Evolutionary conservation across 2,113 vertebrate species (phyloP).

Genomic region (Benitochromis conjunctus): DNA sequence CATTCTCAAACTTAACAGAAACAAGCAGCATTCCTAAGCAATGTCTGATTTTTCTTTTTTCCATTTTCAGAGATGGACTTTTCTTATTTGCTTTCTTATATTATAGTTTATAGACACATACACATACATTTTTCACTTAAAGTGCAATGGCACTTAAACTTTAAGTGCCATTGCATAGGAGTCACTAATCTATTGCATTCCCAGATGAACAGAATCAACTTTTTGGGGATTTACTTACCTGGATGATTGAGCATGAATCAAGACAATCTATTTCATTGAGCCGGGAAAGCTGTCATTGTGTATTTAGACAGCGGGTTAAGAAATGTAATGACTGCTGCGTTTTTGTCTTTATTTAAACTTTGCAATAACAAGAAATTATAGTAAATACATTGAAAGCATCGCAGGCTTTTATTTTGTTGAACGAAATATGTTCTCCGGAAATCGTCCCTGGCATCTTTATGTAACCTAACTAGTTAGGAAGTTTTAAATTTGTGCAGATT

Average conservation of each 20-base stretch:
- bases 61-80: background rate
- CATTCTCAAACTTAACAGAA: no score
- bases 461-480: background rate
- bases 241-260: background rate
- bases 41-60: background rate
- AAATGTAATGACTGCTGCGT: background rate
- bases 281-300: background rate
- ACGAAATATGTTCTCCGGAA: background rate
- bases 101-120: background rate
- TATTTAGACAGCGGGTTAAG: background rate
- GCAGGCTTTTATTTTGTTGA: slow-evolving; percentile 36
- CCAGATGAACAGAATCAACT: background rate
- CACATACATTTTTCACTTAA: background rate
- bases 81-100: background rate
- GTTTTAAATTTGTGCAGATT: background rate
- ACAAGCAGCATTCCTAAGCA: background rate
- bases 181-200: background rate
- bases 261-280: background rate
- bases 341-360: background rate
- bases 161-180: background rate
- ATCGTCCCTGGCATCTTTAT: accelerated
- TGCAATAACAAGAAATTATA: background rate
- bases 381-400: background rate
- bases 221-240: background rate
- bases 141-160: no score